Base-by-base conservation (phyloP, 2,113 vertebrate genomes). In the Lycocorax pyrrhopterus region DNA sequence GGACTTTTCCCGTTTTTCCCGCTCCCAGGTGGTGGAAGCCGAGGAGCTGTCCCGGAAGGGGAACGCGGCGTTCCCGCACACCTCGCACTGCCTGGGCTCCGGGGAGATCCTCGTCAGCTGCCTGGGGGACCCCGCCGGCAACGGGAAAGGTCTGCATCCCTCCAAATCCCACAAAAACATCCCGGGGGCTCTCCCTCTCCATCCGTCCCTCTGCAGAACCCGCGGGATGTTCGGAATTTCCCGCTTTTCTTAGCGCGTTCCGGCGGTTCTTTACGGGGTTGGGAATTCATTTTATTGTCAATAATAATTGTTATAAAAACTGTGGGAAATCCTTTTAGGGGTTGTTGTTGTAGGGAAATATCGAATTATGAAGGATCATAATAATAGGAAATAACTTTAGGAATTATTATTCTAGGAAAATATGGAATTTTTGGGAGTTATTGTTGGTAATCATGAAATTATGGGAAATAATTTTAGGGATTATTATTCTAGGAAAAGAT, bases 141-240 rank as follows among this genome's bases (percentile, higher is more conserved):
- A 44, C 5, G 63, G 63, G 10, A 66, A 44, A 44, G 41, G 41
- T 66, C 5, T 1, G 59, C 12, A 29, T 13, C 26, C 35, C 16
- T 7, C 11, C 6, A 1, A 4, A 39, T 41, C 13, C 60, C 60
- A 16, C 3, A 3, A 6, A 17, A 35, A 26, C 23, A 5, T 23
- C 10, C 56, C 22, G 3, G 15, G 15, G 15, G 15, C 2, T 16
- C 25, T 4, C 4, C 3, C 22, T 4, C 33, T 9, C 9, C 14
- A 7, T 1, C 56, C 56, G 5, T 10, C 39, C 39, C 39, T 39
- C 56, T 16, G 15, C 56, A 12, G 10, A 59, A 26, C 35, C 14
- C 7, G 1, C 9, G 1, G 22, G 10, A 10, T 25, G 3, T 16
- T 59, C 11, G 22, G n/a, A 10, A 11, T 59, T 59, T 35, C 56